phyloP scores from a whole-genome alignment of 2,797 vertebrate genomes.

The Garrulus glandarius region DNA sequence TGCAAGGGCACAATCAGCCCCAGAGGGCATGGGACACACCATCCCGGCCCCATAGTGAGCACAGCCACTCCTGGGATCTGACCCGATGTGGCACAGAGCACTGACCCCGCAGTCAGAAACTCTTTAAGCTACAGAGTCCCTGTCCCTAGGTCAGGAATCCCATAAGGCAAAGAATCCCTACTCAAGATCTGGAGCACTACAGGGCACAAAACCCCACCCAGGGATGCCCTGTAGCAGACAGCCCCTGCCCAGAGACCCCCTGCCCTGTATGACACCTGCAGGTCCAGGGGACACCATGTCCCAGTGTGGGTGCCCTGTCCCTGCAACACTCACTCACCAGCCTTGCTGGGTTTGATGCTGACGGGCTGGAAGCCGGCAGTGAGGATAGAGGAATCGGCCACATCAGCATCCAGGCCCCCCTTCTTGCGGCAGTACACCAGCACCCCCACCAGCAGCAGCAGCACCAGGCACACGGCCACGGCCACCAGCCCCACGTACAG shows the following conservation, averaged over 20 bases:
- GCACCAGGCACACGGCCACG: slow-evolving; percentile 89
- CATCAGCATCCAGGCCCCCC: slow-evolving; percentile 91
- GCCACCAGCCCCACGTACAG: slow-evolving; percentile 94
- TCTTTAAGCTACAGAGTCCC: neutral
- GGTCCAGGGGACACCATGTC: rapidly evolving
- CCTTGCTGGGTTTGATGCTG: slow-evolving; percentile 98
- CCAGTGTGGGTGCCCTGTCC: rapidly evolving
- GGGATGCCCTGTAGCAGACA: neutral
- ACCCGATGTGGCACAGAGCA: neutral
- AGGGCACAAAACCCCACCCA: neutral
- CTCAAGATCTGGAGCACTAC: neutral
- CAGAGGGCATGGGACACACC: neutral
- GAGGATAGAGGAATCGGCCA: slow-evolving; percentile 97
- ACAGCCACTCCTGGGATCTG: neutral
- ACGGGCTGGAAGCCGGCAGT: slow-evolving; percentile 98
- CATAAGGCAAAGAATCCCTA: neutral
- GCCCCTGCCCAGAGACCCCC: neutral
- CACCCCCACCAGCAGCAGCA: slow-evolving; percentile 90
- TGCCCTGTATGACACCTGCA: rapidly evolving
- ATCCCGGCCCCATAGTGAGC: neutral
- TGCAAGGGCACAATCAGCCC: rapidly evolving
- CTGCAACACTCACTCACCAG: slow-evolving; percentile 79
- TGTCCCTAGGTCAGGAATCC: neutral
- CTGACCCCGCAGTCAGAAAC: neutral
- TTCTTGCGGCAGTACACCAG: slow-evolving; percentile 94